phyloP scores from a whole-genome alignment of 2,888 invertebrate genomes.

The Altica lythri region DNA sequence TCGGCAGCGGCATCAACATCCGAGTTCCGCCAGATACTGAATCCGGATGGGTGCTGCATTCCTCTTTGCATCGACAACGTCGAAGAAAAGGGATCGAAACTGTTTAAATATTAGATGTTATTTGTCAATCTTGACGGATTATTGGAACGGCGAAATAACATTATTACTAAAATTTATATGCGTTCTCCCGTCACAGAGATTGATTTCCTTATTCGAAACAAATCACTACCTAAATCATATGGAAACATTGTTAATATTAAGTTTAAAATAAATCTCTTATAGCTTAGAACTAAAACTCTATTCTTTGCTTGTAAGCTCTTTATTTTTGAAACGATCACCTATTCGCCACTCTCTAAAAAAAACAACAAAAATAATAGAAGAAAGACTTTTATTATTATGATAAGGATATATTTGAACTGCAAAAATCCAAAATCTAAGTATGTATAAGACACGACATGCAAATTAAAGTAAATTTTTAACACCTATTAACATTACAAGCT shows the following conservation, averaged over 20 bases:
- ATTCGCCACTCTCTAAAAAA: too few species aligned
- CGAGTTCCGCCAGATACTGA: slow-evolving; percentile 16
- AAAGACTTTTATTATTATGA: too few species aligned
- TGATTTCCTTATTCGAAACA: slow-evolving; percentile 21
- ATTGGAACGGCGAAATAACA: slow-evolving; percentile 37
- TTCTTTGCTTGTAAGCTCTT: too few species aligned
- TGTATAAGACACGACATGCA: too few species aligned
- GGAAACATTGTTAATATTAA: slow-evolving; percentile 8
- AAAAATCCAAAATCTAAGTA: too few species aligned
- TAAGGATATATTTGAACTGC: too few species aligned
- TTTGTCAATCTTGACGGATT: slow-evolving; percentile 48
- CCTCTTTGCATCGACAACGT: slow-evolving; percentile 39
- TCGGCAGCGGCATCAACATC: slow-evolving; percentile 18
- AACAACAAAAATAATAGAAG: too few species aligned
- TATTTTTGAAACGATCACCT: too few species aligned
- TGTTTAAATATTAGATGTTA: slow-evolving; percentile 45
- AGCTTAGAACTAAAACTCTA: too few species aligned
- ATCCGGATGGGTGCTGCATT: slow-evolving; percentile 35
- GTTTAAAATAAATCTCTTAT: not conserved
- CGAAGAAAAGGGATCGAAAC: slow-evolving; percentile 29
- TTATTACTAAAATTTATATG: slow-evolving; percentile 32
- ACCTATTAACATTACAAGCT: too few species aligned
- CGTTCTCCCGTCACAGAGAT: slow-evolving; percentile 27
- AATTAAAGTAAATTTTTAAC: too few species aligned
- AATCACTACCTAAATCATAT: slow-evolving; percentile 13